A percentile compares a stretch with the other conserved stretches of the same genome.
Evolutionary conservation across 2,113 vertebrate species (phyloP).

Genomic region (Budorcas taxicolor): DNA sequence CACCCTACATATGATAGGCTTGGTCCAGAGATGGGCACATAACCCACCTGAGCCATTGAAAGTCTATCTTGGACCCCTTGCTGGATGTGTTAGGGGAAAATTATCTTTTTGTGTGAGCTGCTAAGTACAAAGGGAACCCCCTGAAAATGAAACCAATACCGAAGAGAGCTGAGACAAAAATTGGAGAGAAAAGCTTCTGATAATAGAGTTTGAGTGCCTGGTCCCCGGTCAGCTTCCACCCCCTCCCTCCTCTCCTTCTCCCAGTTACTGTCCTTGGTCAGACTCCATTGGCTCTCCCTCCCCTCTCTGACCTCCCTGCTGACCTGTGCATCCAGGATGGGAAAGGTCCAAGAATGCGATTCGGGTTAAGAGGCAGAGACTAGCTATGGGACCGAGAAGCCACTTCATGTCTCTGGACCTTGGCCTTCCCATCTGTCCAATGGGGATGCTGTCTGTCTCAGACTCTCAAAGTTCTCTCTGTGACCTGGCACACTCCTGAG

Average conservation of each 20-base stretch:
- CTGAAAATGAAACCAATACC: background rate
- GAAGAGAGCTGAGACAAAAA: background rate
- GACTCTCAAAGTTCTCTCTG: background rate
- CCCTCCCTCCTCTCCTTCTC: background rate
- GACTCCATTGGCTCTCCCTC: background rate
- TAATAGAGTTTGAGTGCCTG: background rate
- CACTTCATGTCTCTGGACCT: background rate
- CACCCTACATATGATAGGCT: background rate
- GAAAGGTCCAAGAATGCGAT: background rate
- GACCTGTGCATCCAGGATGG: background rate
- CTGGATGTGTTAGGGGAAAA: background rate
- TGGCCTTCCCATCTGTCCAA: background rate
- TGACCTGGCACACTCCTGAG: background rate
- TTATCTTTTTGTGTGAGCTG: background rate
- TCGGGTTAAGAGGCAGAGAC: background rate
- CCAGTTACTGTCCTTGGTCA: background rate
- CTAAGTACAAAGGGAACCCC: background rate
- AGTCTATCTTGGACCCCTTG: background rate
- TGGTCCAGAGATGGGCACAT: background rate
- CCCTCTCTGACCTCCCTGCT: background rate
- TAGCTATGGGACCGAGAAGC: background rate
- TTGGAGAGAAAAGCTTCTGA: background rate
- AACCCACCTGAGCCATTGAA: background rate
- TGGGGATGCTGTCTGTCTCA: background rate
- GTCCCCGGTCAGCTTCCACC: background rate